Base-by-base conservation (phyloP, 2,797 vertebrate species). In the Huso huso region DNA sequence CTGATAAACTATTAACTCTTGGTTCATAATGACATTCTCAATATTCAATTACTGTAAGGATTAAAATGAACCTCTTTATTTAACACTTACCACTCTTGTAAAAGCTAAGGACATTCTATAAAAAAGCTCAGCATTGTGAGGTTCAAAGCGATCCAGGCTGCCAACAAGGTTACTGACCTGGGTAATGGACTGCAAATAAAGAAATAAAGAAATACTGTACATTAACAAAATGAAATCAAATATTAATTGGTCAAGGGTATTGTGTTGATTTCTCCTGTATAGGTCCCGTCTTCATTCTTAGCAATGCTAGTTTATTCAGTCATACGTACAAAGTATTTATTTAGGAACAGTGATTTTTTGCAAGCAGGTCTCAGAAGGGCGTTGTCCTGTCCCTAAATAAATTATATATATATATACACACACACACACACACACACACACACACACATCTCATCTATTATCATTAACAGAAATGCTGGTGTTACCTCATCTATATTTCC, bases 81-180 rank as follows among this genome's bases (percentile, higher is more conserved):
- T 49, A 37, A 11, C 1, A 73, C 93, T 92, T 87, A 99, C 97
- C 75, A 87, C 91, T 79, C 96, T 92, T 64, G 92, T 95, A 81
- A 99, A 97, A 69, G 93, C 92, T n/a, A 95, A 65, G 52, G 96
- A 93, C 85, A 94, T 92, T 77, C 84, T 92, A 80, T 84, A 94
- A 75, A 88, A 90, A 7, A 98, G 90, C 50, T 90, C 89, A 0
- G 91, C 86, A 76, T 97, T 99, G 71, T 72, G 81, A 50, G 96
- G 93, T 71, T 99, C 97, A 79, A 91, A 71, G 5, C 77, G 77
- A 51, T 95, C 88, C 84, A 99, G 68, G 49, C 87, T 86, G 75
- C 81, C 88, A 76, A 88, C 84, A 62, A 99, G 86, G 72, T 88
- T 90, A 73, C 86, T 88, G 70, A 99, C 83, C 61, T 86, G 92